phyloP scores from a whole-genome alignment of 2,888 invertebrate genomes.

The Chalcosyrphus nemorum region DNA sequence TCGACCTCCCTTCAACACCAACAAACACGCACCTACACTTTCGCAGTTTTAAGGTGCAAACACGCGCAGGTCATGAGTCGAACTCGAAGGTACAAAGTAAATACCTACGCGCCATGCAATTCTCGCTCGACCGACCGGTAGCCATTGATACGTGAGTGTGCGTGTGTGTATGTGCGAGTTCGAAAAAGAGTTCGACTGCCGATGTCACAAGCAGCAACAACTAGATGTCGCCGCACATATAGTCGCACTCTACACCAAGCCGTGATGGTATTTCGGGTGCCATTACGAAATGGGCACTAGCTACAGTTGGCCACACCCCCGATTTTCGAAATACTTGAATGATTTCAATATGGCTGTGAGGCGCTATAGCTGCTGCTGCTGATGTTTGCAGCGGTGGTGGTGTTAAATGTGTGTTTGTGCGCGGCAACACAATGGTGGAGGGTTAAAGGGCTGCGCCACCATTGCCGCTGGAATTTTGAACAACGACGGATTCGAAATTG shows the following conservation, averaged over 20 bases:
- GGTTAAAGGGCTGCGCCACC: slow-evolving; percentile 42
- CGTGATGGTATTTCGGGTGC: slow-evolving; percentile 73
- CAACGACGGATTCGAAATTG: slow-evolving; percentile 57
- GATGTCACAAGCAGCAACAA: slow-evolving; percentile 54
- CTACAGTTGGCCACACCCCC: slow-evolving; percentile 79
- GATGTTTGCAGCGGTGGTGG: slow-evolving; percentile 64
- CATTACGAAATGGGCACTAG: slow-evolving; percentile 76
- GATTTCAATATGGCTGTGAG: slow-evolving; percentile 81
- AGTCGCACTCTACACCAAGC: slow-evolving; percentile 72
- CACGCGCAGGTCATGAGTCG: slow-evolving; percentile 69
- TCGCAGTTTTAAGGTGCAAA: slow-evolving; percentile 47
- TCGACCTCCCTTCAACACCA: slow-evolving; percentile 42
- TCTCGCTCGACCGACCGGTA: slow-evolving; percentile 16
- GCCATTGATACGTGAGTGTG: neutral
- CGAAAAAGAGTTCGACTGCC: slow-evolving; percentile 48
- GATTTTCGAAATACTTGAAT: slow-evolving; percentile 80
- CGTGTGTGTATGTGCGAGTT: slow-evolving; percentile 20
- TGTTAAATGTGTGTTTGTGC: slow-evolving; percentile 16
- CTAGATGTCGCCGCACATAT: slow-evolving; percentile 64
- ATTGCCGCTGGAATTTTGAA: slow-evolving; percentile 57
- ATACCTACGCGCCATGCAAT: slow-evolving; percentile 40
- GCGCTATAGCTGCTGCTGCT: slow-evolving; percentile 37
- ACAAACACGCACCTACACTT: slow-evolving; percentile 38
- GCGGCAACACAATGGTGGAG: slow-evolving; percentile 2
- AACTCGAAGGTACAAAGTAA: slow-evolving; percentile 54